phyloP scores from a whole-genome alignment of 1,140 invertebrate species.

The Holcopasites calliopsidis region DNA sequence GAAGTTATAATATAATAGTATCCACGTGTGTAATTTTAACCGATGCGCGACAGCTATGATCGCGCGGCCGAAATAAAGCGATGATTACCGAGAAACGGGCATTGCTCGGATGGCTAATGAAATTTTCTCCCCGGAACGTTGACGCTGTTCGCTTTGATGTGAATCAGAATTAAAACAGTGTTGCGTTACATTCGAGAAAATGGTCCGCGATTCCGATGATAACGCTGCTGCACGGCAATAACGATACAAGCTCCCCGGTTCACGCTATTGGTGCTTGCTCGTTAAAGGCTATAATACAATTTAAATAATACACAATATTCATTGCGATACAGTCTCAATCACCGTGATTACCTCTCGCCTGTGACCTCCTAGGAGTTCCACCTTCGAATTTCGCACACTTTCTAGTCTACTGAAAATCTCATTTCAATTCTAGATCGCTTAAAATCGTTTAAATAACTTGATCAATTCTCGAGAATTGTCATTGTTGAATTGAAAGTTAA shows the following conservation, averaged over 20 bases:
- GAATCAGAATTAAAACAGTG: constrained; percentile 28
- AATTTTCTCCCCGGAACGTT: constrained; percentile 28
- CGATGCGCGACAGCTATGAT: background rate
- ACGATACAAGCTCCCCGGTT: background rate
- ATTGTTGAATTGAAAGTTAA: too few species aligned
- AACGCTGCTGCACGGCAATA: background rate
- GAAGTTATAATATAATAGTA: constrained; percentile 29
- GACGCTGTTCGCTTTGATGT: constrained; percentile 13
- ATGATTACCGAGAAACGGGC: constrained; percentile 48
- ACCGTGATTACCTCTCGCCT: too few species aligned
- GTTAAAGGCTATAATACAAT: background rate
- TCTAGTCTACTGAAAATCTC: too few species aligned
- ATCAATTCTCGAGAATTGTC: too few species aligned
- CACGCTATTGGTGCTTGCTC: background rate
- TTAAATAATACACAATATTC: background rate
- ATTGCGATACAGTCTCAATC: background rate
- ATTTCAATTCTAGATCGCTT: too few species aligned
- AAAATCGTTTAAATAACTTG: too few species aligned
- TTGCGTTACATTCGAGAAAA: background rate
- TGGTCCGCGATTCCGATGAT: background rate
- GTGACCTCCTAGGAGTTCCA: too few species aligned
- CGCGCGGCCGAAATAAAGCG: constrained; percentile 27
- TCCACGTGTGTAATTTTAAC: constrained; percentile 31
- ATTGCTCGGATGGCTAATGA: constrained; percentile 23
- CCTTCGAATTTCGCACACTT: background rate